These are phyloP conservation scores for Adela reaumurella DNA, from an alignment of 2,888 invertebrate genomes.

Conservation along the genomic window DNA sequence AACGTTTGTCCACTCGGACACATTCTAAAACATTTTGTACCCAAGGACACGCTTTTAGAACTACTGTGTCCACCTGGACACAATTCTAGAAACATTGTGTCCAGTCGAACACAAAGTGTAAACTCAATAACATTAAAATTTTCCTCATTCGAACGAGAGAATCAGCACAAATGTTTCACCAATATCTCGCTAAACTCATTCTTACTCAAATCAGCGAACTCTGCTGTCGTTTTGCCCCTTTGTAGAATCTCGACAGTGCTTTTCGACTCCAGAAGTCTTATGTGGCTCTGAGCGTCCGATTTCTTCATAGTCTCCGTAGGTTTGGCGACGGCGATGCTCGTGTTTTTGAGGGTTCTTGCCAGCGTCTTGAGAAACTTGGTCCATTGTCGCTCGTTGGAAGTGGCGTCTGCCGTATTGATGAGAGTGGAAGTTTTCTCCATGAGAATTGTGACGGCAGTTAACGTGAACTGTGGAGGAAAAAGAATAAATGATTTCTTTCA, in stretches of 20 bases:
- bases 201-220: slow-evolving; percentile 36
- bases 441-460: slow-evolving; percentile 36
- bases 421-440: slow-evolving; percentile 31
- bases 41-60: too few species aligned
- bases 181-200: slow-evolving; percentile 31
- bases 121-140: too few species aligned
- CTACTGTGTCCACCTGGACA: too few species aligned
- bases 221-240: slow-evolving; percentile 30
- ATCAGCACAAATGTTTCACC: slow-evolving; percentile 38
- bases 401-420: slow-evolving; percentile 37
- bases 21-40: too few species aligned
- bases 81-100: too few species aligned
- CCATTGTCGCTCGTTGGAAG: slow-evolving; percentile 48
- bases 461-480: slow-evolving; percentile 32
- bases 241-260: slow-evolving; percentile 40
- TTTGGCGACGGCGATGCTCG: slow-evolving; percentile 25
- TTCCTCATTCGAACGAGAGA: too few species aligned
- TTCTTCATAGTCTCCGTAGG: slow-evolving; percentile 25
- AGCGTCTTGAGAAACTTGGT: slow-evolving; percentile 51
- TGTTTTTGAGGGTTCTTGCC: slow-evolving; percentile 40
- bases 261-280: slow-evolving; percentile 35
- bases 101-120: too few species aligned
- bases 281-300: slow-evolving; percentile 23
- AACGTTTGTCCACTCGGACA: too few species aligned
- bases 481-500: slow-evolving; percentile 1